These are phyloP conservation scores for Arbacia lixula DNA, from an alignment of 53 echinoderm and acorn worm species.

Conservation along the genomic window DNA sequence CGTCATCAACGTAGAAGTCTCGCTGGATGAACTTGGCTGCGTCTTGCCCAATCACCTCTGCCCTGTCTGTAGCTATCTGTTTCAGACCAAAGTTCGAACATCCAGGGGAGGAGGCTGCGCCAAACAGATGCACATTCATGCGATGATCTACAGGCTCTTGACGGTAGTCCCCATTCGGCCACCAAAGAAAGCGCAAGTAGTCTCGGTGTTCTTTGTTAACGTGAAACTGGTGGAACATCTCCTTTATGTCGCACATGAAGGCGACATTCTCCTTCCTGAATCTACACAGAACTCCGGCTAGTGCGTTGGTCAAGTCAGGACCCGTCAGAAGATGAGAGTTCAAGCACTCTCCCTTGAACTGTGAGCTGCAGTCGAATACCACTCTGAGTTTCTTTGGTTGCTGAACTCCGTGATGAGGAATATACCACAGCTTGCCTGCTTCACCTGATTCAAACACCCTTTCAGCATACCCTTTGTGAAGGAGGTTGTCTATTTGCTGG, in stretches of 20 bases:
- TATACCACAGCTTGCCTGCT: no score
- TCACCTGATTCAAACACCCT: no score
- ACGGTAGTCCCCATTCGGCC: conserved; percentile 53
- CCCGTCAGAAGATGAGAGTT: conserved; percentile 60
- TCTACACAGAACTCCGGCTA: conserved; percentile 64
- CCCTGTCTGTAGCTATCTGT: conserved; percentile 53
- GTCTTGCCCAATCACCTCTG: conserved; percentile 48
- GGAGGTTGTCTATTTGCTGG: no score
- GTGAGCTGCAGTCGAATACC: conserved; percentile 64
- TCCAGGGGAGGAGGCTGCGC: conserved; percentile 61
- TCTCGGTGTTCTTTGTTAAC: conserved; percentile 59
- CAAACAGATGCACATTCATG: conserved; percentile 69
- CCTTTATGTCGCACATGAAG: conserved; percentile 61
- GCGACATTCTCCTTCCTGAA: conserved; percentile 58
- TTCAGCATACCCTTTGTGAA: no score
- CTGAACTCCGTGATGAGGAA: conserved; percentile 73
- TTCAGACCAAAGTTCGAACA: conserved; percentile 63
- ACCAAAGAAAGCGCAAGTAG: conserved; percentile 71
- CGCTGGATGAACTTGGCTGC: conserved; percentile 39
- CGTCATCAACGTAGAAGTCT: no score
- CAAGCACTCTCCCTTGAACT: conserved; percentile 58
- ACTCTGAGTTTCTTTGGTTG: conserved; percentile 62
- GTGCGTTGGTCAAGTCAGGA: conserved; percentile 66
- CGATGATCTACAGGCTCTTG: no score
- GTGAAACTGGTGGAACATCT: conserved; percentile 70